Base-by-base conservation (phyloP, 2,888 invertebrate species). In the Athalia circularis region DNA sequence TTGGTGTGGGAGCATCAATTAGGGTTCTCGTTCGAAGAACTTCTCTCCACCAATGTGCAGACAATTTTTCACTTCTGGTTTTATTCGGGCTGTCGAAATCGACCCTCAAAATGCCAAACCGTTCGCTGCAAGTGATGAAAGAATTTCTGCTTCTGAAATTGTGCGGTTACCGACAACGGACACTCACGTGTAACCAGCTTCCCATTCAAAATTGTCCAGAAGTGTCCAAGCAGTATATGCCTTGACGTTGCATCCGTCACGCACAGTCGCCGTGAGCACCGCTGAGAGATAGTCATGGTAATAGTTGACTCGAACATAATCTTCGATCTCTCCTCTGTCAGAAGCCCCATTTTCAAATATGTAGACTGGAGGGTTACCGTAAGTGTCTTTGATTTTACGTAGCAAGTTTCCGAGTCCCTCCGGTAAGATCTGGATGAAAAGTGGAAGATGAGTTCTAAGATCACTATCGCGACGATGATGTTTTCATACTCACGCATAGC, bases 81-180 rank as follows among this genome's bases (percentile, higher is more conserved):
- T 93, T 92, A 0, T 92, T 90, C 0, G 92, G 91, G 82, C 92
- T 92, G 1, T 89, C 88, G 86, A 94, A 94, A 86, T 96, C 93
- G 0, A 96, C 94, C 83, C 93, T 91, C 82, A 93, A 94, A 0
- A 96, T 83, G 6, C 96, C 96, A 88, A 94, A 96, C 86, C 92
- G 93, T 81, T 92, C 91, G 9, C 94, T 94, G 88, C 77, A 92
- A 65, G 15, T 67, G 8, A 62, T 43, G 3, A 11, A 47, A 68
- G 72, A 81, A 82, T 70, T 79, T 48, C 61, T 78, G 79, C 64
- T 29, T 29, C 29, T 29, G 29, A 29, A 29, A 70, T 52, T 65
- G 8, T 11, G 3, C 13, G 47, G 7, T 8, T 47, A 6, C 29
- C 3, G 48, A 50, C 43, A 72, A 11, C 6, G 4, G 5, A 6